These are phyloP conservation scores for Gonocerus acuteangulatus DNA, from an alignment of 2,888 invertebrate genomes.

Conservation along the genomic window DNA sequence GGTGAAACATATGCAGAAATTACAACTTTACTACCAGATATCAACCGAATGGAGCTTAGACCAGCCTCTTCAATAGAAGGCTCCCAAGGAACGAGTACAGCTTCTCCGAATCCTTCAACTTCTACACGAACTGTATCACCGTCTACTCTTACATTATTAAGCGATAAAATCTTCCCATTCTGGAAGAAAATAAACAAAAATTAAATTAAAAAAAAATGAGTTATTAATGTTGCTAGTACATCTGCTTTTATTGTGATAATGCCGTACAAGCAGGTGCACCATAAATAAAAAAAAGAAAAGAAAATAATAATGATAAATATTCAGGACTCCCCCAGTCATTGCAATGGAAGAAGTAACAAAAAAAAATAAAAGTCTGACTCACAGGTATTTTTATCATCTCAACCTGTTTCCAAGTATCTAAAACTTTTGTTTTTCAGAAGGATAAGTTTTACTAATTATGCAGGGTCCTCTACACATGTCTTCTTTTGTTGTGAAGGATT, in stretches of 20 bases:
- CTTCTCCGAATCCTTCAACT: constrained; percentile 9
- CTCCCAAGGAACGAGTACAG: constrained; percentile 18
- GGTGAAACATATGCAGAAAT: constrained; percentile 27
- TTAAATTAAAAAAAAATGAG: background rate
- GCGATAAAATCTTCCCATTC: background rate
- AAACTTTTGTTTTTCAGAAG: too few relatives aligned
- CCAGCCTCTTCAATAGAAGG: constrained; percentile 30
- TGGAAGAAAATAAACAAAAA: background rate
- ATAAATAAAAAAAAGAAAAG: too few relatives aligned
- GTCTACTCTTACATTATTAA: background rate
- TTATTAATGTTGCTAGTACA: background rate
- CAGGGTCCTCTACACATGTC: too few relatives aligned
- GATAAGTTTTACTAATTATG: too few relatives aligned
- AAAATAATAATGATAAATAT: too few relatives aligned
- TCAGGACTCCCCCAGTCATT: too few relatives aligned
- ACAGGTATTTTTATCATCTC: too few relatives aligned
- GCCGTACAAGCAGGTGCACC: too few relatives aligned
- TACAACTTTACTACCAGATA: constrained; percentile 19
- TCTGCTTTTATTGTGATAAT: background rate
- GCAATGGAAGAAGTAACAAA: too few relatives aligned
- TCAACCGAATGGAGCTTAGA: constrained; percentile 13
- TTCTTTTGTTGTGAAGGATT: too few relatives aligned
- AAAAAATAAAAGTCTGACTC: too few relatives aligned
- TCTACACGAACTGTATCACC: background rate
- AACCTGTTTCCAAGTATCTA: too few relatives aligned